Evolutionary conservation across 2,888 invertebrate species (phyloP).

Genomic region (Scrobipalpa atriplicella): DNA sequence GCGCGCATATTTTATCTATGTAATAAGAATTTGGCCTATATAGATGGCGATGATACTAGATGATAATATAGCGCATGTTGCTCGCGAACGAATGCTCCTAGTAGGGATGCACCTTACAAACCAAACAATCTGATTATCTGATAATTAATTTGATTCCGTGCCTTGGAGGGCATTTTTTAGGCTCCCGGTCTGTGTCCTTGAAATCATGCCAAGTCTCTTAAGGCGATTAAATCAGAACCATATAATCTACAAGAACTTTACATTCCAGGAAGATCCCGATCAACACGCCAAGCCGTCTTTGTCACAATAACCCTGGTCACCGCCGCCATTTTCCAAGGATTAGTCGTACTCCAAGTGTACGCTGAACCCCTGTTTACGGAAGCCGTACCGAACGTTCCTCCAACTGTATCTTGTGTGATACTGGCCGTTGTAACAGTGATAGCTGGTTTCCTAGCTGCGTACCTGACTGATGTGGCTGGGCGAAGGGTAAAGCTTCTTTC

Average conservation of each 20-base stretch:
- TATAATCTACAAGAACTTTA: not conserved
- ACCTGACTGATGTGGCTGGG: conserved; percentile 57
- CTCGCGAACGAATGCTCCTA: too few species aligned
- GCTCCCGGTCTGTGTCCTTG: too few species aligned
- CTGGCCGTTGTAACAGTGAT: conserved; percentile 51
- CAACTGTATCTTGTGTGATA: conserved; percentile 55
- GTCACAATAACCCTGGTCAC: conserved; percentile 50
- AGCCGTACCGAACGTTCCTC: conserved; percentile 57
- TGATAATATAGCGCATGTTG: too few species aligned
- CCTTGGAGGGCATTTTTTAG: too few species aligned
- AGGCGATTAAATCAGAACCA: not conserved
- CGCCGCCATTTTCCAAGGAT: conserved; percentile 61
- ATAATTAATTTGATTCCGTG: too few species aligned
- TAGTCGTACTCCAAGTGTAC: conserved; percentile 64
- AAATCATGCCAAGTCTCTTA: not conserved
- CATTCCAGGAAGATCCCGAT: conserved; percentile 56
- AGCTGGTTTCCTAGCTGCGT: conserved; percentile 55
- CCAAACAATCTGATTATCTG: too few species aligned
- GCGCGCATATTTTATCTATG: too few species aligned
- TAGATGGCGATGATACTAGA: too few species aligned
- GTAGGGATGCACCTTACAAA: too few species aligned
- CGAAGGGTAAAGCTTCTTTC: conserved; percentile 50
- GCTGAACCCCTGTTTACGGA: conserved; percentile 60
- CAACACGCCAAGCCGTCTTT: conserved; percentile 56
- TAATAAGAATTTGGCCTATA: too few species aligned